phyloP scores from a whole-genome alignment of 1,140 invertebrate species.

The Planococcus citri region DNA sequence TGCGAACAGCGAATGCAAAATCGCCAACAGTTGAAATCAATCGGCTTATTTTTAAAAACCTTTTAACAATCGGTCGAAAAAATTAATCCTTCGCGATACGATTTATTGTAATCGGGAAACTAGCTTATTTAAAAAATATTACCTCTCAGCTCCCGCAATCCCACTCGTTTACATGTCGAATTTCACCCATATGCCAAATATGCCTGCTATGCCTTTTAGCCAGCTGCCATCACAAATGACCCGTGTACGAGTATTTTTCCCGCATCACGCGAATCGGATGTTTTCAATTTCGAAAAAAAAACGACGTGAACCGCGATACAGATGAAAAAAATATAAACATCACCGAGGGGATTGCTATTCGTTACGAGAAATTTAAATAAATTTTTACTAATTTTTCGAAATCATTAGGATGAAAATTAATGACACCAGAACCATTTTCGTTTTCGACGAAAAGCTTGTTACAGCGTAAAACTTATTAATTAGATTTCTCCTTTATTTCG shows the following conservation, averaged over 20 bases:
- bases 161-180: no score
- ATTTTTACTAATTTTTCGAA: background rate
- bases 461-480: conserved; percentile 4
- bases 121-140: no score
- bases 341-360: no score
- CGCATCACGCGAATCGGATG: no score
- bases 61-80: background rate
- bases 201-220: no score
- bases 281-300: no score
- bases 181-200: no score
- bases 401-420: background rate
- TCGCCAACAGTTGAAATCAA: background rate
- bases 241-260: no score
- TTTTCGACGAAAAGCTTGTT: background rate
- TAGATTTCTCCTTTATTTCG: background rate
- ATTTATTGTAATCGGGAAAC: background rate
- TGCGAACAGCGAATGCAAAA: background rate
- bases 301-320: no score
- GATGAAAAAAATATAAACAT: no score
- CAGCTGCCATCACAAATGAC: no score
- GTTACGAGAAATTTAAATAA: background rate
- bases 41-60: background rate
- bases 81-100: background rate
- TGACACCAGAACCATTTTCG: background rate
- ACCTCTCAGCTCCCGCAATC: no score